phyloP scores from a whole-genome alignment of 64 coral and sea anemone genomes.

The Pocillopora verrucosa region DNA sequence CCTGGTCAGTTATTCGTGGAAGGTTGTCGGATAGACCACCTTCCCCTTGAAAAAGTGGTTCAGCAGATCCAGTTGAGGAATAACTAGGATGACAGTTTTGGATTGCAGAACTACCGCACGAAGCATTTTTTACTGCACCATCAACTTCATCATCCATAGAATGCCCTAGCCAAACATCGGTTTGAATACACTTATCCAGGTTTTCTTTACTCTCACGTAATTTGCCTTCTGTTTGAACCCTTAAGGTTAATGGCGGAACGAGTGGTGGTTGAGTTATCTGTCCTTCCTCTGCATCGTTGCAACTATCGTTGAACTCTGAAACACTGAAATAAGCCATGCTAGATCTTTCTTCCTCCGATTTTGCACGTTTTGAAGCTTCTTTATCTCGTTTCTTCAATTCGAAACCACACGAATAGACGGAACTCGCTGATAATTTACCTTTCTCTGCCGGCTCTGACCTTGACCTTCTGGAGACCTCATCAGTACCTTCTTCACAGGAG shows the following conservation, averaged over 20 bases:
- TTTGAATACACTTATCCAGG: no score
- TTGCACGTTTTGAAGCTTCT: neutral
- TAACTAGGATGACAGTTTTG: neutral
- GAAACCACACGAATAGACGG: neutral
- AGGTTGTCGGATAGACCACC: neutral
- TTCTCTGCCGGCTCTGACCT: neutral
- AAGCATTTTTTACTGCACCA: no score
- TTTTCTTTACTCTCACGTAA: no score
- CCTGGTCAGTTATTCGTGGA: neutral
- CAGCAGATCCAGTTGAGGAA: neutral
- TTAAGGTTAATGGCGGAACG: no score
- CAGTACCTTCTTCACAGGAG: neutral
- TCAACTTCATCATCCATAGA: no score
- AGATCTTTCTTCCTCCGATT: neutral
- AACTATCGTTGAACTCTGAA: neutral
- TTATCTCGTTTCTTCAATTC: neutral
- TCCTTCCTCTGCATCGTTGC: neutral
- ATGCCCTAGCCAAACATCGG: no score
- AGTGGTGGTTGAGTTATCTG: neutral
- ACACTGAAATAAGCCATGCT: neutral
- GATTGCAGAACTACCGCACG: neutral
- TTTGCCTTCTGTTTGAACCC: no score
- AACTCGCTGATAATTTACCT: neutral
- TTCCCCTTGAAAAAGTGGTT: neutral
- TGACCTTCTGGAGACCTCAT: neutral